phyloP scores from a whole-genome alignment of 2,113 vertebrate species.

The Corythoichthys intestinalis region DNA sequence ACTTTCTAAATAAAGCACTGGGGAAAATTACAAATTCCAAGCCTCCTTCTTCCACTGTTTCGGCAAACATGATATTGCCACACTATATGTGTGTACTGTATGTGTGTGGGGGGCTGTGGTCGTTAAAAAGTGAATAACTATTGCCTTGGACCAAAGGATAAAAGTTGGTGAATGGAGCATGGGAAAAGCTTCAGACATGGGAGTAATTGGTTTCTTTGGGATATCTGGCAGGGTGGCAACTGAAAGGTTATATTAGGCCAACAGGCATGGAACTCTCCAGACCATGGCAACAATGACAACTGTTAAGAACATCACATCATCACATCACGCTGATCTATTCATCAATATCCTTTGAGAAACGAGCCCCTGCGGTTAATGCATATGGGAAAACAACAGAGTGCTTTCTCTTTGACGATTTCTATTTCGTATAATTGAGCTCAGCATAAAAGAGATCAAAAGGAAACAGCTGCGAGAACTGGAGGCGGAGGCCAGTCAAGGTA shows the following conservation, averaged over 20 bases:
- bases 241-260: conserved; percentile 49
- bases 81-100: not conserved
- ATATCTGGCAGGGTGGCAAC: conserved; percentile 50
- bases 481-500: conserved; percentile 14
- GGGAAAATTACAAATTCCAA: not conserved
- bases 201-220: conserved; percentile 75
- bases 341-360: conserved; percentile 23
- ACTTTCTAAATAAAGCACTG: not conserved
- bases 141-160: conserved; percentile 49
- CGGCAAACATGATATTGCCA: not conserved
- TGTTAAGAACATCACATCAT: conserved; percentile 48
- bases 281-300: conserved; percentile 34
- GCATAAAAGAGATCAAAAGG: conserved; percentile 34
- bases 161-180: conserved; percentile 58
- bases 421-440: conserved; percentile 21
- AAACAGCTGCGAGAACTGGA: conserved; percentile 7
- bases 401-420: conserved; percentile 5
- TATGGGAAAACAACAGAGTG: conserved; percentile 15
- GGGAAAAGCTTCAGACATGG: conserved; percentile 49
- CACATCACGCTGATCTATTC: conserved; percentile 44
- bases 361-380: not conserved
- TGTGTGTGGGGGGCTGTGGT: not conserved
- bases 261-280: conserved; percentile 32
- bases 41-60: not conserved
- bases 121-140: conserved; percentile 29